phyloP scores from a whole-genome alignment of 2,888 invertebrate species.

The Tridacna crocea region DNA sequence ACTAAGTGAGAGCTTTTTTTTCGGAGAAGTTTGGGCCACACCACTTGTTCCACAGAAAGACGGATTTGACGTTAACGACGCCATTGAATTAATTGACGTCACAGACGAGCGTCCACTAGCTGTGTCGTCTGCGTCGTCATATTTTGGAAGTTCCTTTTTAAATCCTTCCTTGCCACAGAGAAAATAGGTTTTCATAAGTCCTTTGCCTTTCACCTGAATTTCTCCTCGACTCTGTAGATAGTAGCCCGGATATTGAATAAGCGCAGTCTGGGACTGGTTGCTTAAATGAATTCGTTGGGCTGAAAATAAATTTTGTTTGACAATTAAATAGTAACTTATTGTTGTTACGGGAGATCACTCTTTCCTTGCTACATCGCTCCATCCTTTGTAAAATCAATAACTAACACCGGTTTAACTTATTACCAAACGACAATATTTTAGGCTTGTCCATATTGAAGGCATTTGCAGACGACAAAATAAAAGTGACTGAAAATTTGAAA shows the following conservation, averaged over 20 bases:
- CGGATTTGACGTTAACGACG: constrained; percentile 31
- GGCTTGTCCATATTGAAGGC: no score
- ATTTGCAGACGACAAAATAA: no score
- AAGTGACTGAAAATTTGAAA: no score
- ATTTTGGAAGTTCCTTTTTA: constrained; percentile 68
- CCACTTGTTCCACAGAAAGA: background rate
- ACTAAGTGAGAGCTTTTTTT: background rate
- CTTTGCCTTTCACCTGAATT: constrained; percentile 95
- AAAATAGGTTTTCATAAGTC: constrained; percentile 96
- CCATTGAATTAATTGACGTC: constrained; percentile 42
- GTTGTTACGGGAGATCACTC: no score
- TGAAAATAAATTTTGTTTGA: constrained; percentile 40
- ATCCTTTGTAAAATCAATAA: no score
- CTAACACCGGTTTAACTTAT: no score
- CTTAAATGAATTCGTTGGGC: constrained; percentile 77
- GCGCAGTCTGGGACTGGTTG: constrained; percentile 62
- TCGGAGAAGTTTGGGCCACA: background rate
- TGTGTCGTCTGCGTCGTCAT: constrained; percentile 39
- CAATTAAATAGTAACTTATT: no score
- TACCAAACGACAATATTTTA: no score
- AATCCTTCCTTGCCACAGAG: constrained; percentile 84
- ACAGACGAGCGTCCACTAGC: constrained; percentile 33
- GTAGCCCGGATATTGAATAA: constrained; percentile 72
- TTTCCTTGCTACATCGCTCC: no score
- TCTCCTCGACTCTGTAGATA: constrained; percentile 82